Evolutionary conservation across 1,140 invertebrate genomes (phyloP), one percentile per base, ranked within the genome.

Genomic region (Phymastichus coffea): DNA sequence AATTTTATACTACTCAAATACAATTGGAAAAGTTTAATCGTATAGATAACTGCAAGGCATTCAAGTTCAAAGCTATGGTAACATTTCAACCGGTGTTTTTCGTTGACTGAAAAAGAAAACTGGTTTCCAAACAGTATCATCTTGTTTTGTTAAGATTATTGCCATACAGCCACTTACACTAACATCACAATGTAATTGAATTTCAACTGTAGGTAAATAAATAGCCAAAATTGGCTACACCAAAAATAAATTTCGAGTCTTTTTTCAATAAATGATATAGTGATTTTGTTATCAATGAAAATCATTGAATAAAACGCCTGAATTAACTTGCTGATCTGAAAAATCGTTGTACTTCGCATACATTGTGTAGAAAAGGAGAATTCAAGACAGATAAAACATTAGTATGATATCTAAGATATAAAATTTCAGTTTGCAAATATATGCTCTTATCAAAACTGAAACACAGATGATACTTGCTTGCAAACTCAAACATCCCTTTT

Each of bases 311-410:
- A 55, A 70, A 72, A 47, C 69, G 70, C 19, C 70, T 51, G 49
- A 78, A 76, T 63, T 75, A 76, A 26, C 69, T 66, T 3, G 67
- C 63, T n/a, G 75, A 43, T 6, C 73, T 71, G 4, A 77, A 23
- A 63, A 76, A 79, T 48, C 69, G 69, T 20, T 71, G 66, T 0
- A 79, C 28, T 38, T 71, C 54, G 28, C 71, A 72, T 38, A 40
- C 15, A 17, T 52, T 66, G 4, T 19, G 60, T 2, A 66, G 68
- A 35, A 47, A 35, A 22, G 66, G 75, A 63, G 69, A 75, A 41
- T 70, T 63, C 2, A 57, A 47, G 1, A 78, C 70, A 0, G 70
- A 70, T 28, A 66, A 41, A 4, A 67, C 63, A 26, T 77, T 75
- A 1, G 54, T 61, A 6, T 55, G 26, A 33, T 62, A 57, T 9